Evolutionary conservation across 2,797 vertebrate genomes (phyloP).

Genomic region (Morelia viridis): DNA sequence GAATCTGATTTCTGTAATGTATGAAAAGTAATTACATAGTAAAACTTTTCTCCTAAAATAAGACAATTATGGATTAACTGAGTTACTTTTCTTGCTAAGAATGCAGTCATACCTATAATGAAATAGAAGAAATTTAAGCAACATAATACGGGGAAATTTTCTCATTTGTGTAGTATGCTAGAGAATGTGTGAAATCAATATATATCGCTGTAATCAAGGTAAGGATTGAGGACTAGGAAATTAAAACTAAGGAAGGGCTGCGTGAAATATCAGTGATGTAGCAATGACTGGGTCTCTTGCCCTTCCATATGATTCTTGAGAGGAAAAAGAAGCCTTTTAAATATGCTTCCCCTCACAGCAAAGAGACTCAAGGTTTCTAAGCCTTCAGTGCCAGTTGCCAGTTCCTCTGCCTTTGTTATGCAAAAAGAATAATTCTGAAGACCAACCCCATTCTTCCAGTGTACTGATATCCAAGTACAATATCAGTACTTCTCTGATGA

Average conservation of each 20-base stretch:
- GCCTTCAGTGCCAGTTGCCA: background rate
- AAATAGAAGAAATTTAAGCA: background rate
- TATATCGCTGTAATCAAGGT: background rate
- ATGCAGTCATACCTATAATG: background rate
- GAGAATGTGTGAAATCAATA: background rate
- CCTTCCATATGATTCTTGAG: background rate
- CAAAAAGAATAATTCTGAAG: background rate
- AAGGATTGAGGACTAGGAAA: background rate
- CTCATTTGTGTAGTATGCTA: background rate
- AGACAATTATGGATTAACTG: background rate
- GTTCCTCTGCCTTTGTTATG: background rate
- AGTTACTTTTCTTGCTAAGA: background rate
- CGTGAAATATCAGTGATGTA: background rate
- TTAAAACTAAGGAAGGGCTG: background rate
- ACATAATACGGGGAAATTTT: background rate
- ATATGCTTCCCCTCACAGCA: background rate
- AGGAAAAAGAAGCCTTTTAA: background rate
- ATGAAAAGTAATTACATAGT: background rate
- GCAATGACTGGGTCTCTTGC: background rate
- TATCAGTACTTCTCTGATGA: background rate
- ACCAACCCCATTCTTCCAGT: background rate
- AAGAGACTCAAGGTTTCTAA: background rate
- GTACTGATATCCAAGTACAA: background rate
- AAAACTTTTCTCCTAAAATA: too few species aligned
- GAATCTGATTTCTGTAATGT: background rate